These are phyloP conservation scores for Euclidia mi DNA, from an alignment of 2,888 invertebrate genomes.

Conservation along the genomic window DNA sequence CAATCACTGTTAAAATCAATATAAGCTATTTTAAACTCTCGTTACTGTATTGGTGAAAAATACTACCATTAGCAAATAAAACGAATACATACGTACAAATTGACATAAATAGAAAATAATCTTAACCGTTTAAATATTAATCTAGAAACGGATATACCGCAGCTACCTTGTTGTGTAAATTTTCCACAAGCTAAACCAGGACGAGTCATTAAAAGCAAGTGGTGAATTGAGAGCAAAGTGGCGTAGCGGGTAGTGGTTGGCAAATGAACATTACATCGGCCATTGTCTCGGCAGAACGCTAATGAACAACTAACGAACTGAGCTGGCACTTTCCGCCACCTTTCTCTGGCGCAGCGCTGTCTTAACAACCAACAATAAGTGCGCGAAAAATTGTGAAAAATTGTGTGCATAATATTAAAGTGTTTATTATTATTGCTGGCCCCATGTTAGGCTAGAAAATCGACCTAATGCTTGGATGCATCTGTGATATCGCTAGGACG, in stretches of 20 bases:
- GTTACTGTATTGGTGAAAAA: too few species aligned
- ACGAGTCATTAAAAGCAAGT: slow-evolving; percentile 35
- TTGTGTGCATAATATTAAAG: slow-evolving; percentile 2
- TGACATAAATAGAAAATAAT: too few species aligned
- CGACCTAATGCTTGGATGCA: too few species aligned
- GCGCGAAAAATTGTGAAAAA: slow-evolving; percentile 23
- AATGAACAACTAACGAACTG: slow-evolving; percentile 72
- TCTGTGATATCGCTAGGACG: too few species aligned
- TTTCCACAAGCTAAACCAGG: slow-evolving; percentile 25
- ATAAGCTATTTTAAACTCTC: too few species aligned
- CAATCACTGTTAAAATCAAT: too few species aligned
- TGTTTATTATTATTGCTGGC: too few species aligned
- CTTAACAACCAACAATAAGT: slow-evolving; percentile 38
- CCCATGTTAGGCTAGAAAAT: too few species aligned
- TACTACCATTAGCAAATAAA: too few species aligned
- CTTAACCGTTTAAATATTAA: too few species aligned
- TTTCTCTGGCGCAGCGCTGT: slow-evolving; percentile 36
- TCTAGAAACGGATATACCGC: too few species aligned
- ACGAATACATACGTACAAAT: too few species aligned
- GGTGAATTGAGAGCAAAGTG: slow-evolving; percentile 41
- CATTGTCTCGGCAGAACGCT: slow-evolving; percentile 61
- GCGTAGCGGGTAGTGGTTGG: slow-evolving; percentile 34
- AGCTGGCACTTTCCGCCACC: slow-evolving; percentile 56
- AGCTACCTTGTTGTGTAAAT: slow-evolving; percentile 1
- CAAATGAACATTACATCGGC: slow-evolving; percentile 57